phyloP scores from a whole-genome alignment of 2,113 vertebrate genomes.

The Progne subis region DNA sequence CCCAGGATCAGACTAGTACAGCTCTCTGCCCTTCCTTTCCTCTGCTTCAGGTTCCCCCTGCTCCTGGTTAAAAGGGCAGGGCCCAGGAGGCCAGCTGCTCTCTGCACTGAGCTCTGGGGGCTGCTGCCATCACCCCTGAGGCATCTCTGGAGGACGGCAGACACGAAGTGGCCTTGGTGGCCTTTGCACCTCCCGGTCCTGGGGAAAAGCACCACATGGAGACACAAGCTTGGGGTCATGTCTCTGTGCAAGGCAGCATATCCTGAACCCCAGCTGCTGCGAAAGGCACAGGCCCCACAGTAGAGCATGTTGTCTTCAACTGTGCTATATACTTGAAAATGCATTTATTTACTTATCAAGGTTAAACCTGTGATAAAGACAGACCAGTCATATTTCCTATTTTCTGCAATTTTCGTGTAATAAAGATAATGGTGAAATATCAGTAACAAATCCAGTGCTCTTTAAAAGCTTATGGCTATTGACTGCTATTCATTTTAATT shows the following conservation, averaged over 20 bases:
- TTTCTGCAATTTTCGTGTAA: neutral
- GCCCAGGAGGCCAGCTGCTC: fast-evolving
- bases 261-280: neutral
- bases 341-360: neutral
- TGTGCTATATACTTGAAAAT: neutral
- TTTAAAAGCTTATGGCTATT: neutral
- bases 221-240: neutral
- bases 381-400: neutral
- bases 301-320: neutral
- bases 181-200: neutral
- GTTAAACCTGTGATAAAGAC: neutral
- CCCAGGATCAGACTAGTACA: neutral
- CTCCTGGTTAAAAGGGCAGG: neutral
- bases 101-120: neutral
- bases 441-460: neutral
- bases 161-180: neutral
- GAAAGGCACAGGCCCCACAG: neutral
- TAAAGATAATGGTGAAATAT: neutral
- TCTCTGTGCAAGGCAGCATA: neutral
- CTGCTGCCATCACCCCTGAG: neutral
- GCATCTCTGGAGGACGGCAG: neutral
- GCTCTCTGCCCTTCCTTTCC: neutral
- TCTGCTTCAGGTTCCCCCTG: neutral
- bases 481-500: neutral
- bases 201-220: neutral